Evolutionary conservation across 2,888 invertebrate species (phyloP), one percentile per base, ranked within the genome.

Genomic region (Biston stratarius): DNA sequence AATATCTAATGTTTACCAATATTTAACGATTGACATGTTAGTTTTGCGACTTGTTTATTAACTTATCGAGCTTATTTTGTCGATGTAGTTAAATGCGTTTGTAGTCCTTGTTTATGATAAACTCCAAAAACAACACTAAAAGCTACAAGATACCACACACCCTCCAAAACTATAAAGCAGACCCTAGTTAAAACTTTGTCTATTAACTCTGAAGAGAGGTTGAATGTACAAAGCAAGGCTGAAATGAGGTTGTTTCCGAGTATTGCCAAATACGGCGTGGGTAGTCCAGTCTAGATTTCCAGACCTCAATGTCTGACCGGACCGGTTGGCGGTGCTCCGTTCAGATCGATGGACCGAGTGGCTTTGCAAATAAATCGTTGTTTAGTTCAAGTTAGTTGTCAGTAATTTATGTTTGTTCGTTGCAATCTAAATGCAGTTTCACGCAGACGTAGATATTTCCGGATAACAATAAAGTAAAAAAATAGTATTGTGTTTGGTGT

Each of bases 191-290:
- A 69, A 77, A 76, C 70, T 74, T 72, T 52, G 62, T 64, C 72
- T 70, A 75, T 75, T 75, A 75, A 71, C 71, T 69, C 61, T 52
- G 52, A 52, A 61, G 60, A 61, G 60, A 38, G 64, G 24, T 66
- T 49, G 42, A 47, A 49, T 42, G 33, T 49, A 51, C 7, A 51
- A 14, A 36, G 51, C 51, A 42, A 33, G n/a, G 24, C 5, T 11
- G 33, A 55, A 64, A 51, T 63, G 52, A 61, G 24, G 64, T 64
- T 61, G 71, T 70, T 63, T 52, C 45, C 63, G 24, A 55, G 58
- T 44, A 60, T 52, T 76, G 74, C 70, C 70, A 74, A 78, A 79
- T 73, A 74, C 67, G 71, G 78, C 80, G 80, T 78, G 82, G 76
- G 81, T 80, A 67, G 72, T 8, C 34, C 6, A 12, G 49, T 49